These are phyloP conservation scores for Drosophila ochracea DNA, from an alignment of 2,888 invertebrate genomes.

Conservation along the genomic window DNA sequence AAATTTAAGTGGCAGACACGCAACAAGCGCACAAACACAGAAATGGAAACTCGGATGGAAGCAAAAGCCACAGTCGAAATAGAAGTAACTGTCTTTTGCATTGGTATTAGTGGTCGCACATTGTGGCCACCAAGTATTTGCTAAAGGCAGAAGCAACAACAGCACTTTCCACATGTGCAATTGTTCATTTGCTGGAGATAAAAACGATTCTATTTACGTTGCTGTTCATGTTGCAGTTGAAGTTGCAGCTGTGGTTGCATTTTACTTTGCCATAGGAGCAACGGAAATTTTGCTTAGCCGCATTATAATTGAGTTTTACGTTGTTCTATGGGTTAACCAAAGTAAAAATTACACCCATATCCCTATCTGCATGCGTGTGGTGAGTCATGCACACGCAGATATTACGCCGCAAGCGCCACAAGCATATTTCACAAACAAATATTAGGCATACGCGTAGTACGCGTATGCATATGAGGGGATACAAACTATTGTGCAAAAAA, in stretches of 20 bases:
- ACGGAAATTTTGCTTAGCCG: constrained; percentile 44
- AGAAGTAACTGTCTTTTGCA: constrained; percentile 29
- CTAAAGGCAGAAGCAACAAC: constrained; percentile 31
- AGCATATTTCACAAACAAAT: constrained; percentile 33
- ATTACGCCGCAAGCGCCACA: not conserved
- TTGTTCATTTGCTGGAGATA: constrained; percentile 18
- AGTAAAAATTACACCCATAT: not conserved
- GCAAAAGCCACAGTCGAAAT: not conserved
- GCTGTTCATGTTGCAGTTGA: constrained; percentile 3
- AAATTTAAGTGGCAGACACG: constrained; percentile 33
- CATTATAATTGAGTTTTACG: constrained; percentile 68
- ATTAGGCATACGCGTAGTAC: constrained; percentile 34
- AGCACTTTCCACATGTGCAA: constrained; percentile 23
- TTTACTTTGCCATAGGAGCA: constrained; percentile 44
- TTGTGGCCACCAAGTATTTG: constrained; percentile 64
- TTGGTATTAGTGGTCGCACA: constrained; percentile 48
- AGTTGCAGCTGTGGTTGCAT: constrained; percentile 26
- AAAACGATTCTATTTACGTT: constrained; percentile 4
- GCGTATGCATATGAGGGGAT: not conserved
- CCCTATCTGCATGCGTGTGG: not conserved
- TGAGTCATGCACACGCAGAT: not conserved
- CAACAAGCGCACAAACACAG: constrained; percentile 29
- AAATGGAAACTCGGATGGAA: constrained; percentile 5
- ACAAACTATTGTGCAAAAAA: not conserved
- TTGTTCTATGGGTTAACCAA: constrained; percentile 12